Conservation (phyloP, 2,113 vertebrate genomes). For the Castor canadensis region DNA sequence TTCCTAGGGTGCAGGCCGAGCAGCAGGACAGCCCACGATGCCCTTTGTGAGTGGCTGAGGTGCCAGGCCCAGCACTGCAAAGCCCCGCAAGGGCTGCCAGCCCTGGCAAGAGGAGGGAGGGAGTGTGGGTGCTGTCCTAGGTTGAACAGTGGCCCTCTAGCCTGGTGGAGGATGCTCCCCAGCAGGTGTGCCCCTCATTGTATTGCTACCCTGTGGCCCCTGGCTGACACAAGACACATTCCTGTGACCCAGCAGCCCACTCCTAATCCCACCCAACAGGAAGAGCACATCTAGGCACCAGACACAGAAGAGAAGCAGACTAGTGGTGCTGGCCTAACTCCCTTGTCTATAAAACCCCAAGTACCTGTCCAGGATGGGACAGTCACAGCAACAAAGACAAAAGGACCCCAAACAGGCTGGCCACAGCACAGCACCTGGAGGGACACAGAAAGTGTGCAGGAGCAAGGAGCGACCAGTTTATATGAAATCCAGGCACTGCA, state of each 20-base stretch:
- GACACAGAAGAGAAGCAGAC: background rate
- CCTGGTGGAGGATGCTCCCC: no score
- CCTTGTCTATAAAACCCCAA: background rate
- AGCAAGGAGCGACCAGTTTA: no score
- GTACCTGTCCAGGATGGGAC: background rate
- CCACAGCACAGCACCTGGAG: background rate
- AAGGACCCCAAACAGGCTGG: background rate
- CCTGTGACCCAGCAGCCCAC: accelerated
- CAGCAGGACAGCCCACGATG: background rate
- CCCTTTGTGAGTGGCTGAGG: background rate
- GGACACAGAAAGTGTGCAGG: no score
- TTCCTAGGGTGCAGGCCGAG: background rate
- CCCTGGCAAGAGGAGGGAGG: background rate
- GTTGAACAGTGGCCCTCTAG: background rate
- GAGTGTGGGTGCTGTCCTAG: background rate
- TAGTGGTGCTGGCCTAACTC: background rate
- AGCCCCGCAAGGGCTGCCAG: no score
- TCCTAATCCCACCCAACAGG: accelerated
- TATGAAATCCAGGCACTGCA: background rate
- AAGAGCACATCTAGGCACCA: accelerated
- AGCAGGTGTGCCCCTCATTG: background rate
- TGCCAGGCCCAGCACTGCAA: background rate
- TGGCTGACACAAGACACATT: background rate
- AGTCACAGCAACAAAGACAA: background rate
- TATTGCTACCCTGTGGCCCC: no score